Evolutionary conservation across 1,140 invertebrate genomes (phyloP), one percentile per base, ranked within the genome.

Genomic region (Lucilia cuprina): DNA sequence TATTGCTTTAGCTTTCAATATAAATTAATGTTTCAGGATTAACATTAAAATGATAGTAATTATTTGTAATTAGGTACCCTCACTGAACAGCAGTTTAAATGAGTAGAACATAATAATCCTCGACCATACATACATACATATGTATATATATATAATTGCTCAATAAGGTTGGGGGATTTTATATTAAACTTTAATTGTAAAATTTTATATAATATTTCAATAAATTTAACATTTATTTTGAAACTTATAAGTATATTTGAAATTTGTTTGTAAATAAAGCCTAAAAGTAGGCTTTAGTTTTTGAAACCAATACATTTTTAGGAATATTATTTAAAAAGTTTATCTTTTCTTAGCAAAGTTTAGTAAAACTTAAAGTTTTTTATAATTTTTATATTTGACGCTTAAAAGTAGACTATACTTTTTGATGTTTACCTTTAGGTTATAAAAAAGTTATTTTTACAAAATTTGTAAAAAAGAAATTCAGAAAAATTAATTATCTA

Each of bases 21-120:
- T 80, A 80, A 49, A 83, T 70, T 83, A 74, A 70, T 70, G 74
- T 47, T 65, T 13, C 19, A 17, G 74, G 60, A 83, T 74, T 83
- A 83, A 83, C 35, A 74, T 83, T 25, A 83, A 70, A 83, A 74
- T 70, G n/a, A 70, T 70, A 70, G 65, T 70, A 70, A 70, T 70
- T 70, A 70, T 70, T 70, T 70, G 65, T 70, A 70, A 70, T 70
- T 70, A 70, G 65, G n/a, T 70, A 25, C 65, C 19, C n/a, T 9
- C 65, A 7, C 41, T 5, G 41, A 70, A 70, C 65, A 70, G n/a
- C 21, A 19, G 65, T 1, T 70, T 70, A 7, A 12, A 19, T 10
- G 19, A 25, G n/a, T 21, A 70, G n/a, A 21, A 70, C 65, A 70
- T 21, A 70, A 70, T 70, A 70, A 70, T 70, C 65, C 65, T 60